phyloP scores from a whole-genome alignment of 2,113 vertebrate genomes.

The Toxotes jaculatrix region DNA sequence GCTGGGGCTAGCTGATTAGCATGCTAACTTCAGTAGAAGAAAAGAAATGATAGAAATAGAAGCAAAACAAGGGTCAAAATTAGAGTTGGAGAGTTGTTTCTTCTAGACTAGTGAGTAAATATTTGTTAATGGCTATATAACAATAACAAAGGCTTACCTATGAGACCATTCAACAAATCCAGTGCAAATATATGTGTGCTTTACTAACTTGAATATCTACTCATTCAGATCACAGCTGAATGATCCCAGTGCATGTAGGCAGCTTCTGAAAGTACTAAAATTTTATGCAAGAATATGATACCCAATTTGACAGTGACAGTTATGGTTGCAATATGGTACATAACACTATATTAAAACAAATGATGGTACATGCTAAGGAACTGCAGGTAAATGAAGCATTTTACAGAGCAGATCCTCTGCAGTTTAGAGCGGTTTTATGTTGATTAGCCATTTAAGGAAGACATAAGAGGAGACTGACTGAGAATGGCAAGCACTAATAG shows the following conservation, averaged over 20 bases:
- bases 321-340: constrained; percentile 1
- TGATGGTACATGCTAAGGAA: constrained; percentile 23
- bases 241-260: not conserved
- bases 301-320: constrained; percentile 6
- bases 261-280: not conserved
- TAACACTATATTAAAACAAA: constrained; percentile 19
- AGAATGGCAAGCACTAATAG: constrained; percentile 31
- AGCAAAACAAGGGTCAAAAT: too few relatives aligned
- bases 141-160: too few relatives aligned
- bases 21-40: too few relatives aligned
- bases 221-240: not conserved
- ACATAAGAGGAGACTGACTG: constrained; percentile 37
- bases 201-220: not conserved
- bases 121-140: too few relatives aligned
- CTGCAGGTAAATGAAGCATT: constrained; percentile 35
- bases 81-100: too few relatives aligned
- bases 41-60: too few relatives aligned
- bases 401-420: constrained; percentile 23
- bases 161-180: not conserved
- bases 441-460: constrained; percentile 57
- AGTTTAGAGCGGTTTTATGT: constrained; percentile 33
- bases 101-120: too few relatives aligned
- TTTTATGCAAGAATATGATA: not conserved
- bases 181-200: not conserved
- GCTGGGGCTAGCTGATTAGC: too few relatives aligned